Conservation (phyloP, 2,797 vertebrate genomes). For the Poeciliopsis presidionis region DNA sequence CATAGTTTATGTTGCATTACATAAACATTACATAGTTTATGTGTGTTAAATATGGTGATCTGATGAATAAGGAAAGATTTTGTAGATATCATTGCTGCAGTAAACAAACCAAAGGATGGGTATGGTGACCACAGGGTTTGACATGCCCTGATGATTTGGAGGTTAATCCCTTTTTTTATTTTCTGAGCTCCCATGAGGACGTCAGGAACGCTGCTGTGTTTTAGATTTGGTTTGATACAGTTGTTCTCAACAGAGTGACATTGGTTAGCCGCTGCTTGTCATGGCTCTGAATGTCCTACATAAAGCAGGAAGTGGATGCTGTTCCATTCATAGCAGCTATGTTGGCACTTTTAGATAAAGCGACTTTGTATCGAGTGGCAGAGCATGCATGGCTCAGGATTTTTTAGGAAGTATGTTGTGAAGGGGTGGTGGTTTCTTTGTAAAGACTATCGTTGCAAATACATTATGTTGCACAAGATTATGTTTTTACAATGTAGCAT, state of each 20-base stretch:
- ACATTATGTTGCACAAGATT: not conserved
- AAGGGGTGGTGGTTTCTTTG: not conserved
- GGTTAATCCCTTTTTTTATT: constrained; percentile 48
- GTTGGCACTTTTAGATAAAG: constrained; percentile 10
- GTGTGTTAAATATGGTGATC: not conserved
- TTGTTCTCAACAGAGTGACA: not conserved
- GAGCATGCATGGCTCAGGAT: constrained; percentile 6
- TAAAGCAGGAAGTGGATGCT: not conserved
- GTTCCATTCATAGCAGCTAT: constrained; percentile 7
- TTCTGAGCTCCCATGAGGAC: constrained; percentile 23
- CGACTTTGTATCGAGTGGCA: constrained; percentile 15
- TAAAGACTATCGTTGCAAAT: not conserved
- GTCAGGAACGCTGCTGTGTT: constrained; percentile 38
- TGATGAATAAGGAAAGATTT: not conserved
- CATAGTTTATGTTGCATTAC: not conserved
- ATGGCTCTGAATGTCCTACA: not conserved
- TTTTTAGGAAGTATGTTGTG: constrained; percentile 10
- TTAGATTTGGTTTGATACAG: constrained; percentile 22
- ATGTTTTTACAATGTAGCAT: not conserved
- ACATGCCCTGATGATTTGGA: constrained; percentile 17
- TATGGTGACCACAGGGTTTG: constrained; percentile 12
- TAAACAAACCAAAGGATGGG: constrained; percentile 11
- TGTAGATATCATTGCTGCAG: not conserved
- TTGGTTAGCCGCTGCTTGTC: not conserved
- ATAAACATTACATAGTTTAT: too few species aligned